Percentiles rank a stretch among this genome's conserved stretches.
Evolutionary conservation across 2,797 vertebrate species (phyloP).

Genomic region (Sebastes vulpes): DNA sequence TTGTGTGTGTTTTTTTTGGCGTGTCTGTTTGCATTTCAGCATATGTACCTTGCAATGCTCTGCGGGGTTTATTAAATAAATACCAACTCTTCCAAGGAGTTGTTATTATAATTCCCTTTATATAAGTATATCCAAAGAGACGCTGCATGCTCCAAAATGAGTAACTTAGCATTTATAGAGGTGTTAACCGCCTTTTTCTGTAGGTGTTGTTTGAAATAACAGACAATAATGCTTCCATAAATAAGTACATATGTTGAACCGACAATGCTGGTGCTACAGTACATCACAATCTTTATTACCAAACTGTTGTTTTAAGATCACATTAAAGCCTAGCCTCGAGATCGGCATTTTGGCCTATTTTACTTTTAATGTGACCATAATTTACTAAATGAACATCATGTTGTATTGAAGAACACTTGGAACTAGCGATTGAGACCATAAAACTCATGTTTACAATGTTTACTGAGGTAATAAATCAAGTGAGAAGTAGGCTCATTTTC

Average conservation of each 20-base stretch:
- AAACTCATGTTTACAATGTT: too few relatives aligned
- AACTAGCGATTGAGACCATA: too few relatives aligned
- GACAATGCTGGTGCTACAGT: not conserved
- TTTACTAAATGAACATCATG: too few relatives aligned
- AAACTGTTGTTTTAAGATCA: not conserved
- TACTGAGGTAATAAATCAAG: too few relatives aligned
- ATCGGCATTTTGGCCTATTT: too few relatives aligned
- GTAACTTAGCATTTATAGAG: not conserved
- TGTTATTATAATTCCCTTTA: slow-evolving; percentile 6
- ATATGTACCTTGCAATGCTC: slow-evolving; percentile 1
- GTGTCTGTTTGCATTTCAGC: slow-evolving; percentile 2
- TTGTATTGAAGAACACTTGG: too few relatives aligned
- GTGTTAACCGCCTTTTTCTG: not conserved
- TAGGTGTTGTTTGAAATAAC: not conserved
- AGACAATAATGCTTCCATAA: not conserved
- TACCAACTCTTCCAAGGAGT: not conserved
- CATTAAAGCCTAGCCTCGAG: not conserved
- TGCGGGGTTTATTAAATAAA: not conserved
- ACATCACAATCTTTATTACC: not conserved
- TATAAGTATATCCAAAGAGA: not conserved
- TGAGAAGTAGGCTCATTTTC: too few relatives aligned
- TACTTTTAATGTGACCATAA: too few relatives aligned
- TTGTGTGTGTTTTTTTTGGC: slow-evolving; percentile 11
- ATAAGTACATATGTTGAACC: not conserved
- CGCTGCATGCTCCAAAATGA: not conserved